Evolutionary conservation across 2,797 vertebrate species (phyloP), one percentile per base, ranked within the genome.

Genomic region (Pogonophryne albipinna): DNA sequence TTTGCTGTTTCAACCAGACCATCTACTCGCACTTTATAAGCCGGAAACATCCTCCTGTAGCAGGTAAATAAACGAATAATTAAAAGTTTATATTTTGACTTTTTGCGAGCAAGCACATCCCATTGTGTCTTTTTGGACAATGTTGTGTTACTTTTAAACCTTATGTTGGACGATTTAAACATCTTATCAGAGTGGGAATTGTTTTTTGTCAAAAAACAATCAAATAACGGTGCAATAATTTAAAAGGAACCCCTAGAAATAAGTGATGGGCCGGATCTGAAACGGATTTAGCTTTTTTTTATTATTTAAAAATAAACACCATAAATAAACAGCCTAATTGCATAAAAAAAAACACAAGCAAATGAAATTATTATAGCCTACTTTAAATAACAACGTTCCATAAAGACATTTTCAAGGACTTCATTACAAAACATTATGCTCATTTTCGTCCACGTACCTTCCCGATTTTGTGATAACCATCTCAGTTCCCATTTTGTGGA

Each of bases 391-490:
- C 12, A 19, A 17, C 20, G 47, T 19, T 7, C 46, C 20, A 44
- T 15, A 68, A 7, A n/a, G 19, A 0, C 42, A 55, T 23, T 63
- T 57, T 34, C 2, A 41, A 3, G 3, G 3, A 47, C 10, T 51
- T 16, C 44, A 42, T 23, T 7, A 38, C 0, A 4, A 19, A 8
- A 8, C 20, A 16, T n/a, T 27, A 11, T 10, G 45, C 34, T 7
- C 27, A 20, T 53, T 15, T 10, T 10, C 14, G 7, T 63, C 65
- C 27, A 38, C 95, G 92, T 93, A 98, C 98, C 98, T 98, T 94
- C 98, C 98, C 0, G 98, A 99, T 93, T 99, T 99, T 34, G 98
- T 99, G 79, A 99, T 98, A 77, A 99, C 98, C 98, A 99, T 99
- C 92, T 99, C 98, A 0, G 98, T 99, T 74, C 98, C 98, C 85